Conservation (phyloP, 1,140 invertebrate genomes). For the Pogonus chalceus region DNA sequence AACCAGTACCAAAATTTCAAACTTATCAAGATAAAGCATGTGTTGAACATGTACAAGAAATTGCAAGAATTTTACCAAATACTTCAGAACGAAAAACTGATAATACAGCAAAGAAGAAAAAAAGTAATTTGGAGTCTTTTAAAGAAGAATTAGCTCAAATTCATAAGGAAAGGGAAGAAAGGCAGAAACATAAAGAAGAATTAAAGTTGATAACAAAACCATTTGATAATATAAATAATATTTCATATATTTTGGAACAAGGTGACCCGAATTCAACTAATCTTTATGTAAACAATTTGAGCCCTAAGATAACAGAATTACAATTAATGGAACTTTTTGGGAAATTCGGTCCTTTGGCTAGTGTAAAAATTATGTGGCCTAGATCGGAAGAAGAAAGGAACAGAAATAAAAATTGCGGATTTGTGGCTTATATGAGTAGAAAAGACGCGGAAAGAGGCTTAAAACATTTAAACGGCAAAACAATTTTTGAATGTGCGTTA, state of each 20-base stretch:
- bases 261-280: constrained; percentile 79
- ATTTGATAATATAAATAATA: constrained; percentile 14
- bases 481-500: constrained; percentile 89
- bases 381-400: constrained; percentile 72
- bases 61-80: constrained; percentile 23
- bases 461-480: constrained; percentile 68
- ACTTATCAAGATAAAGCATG: constrained; percentile 26
- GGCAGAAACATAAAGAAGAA: not conserved
- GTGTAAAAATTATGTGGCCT: constrained; percentile 91
- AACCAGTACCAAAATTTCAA: constrained; percentile 24
- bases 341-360: constrained; percentile 76
- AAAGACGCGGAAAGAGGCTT: constrained; percentile 77
- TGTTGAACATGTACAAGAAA: constrained; percentile 42
- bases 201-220: not conserved
- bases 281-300: constrained; percentile 78
- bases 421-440: constrained; percentile 86
- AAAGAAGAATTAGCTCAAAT: constrained; percentile 30
- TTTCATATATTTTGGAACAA: constrained; percentile 13
- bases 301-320: constrained; percentile 75
- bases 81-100: constrained; percentile 28
- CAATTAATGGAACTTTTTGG: constrained; percentile 83
- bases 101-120: constrained; percentile 34
- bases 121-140: constrained; percentile 32
- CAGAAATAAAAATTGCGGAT: constrained; percentile 74
- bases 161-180: constrained; percentile 20